phyloP scores from a whole-genome alignment of 1,140 invertebrate genomes.

The Euwallacea fornicatus region DNA sequence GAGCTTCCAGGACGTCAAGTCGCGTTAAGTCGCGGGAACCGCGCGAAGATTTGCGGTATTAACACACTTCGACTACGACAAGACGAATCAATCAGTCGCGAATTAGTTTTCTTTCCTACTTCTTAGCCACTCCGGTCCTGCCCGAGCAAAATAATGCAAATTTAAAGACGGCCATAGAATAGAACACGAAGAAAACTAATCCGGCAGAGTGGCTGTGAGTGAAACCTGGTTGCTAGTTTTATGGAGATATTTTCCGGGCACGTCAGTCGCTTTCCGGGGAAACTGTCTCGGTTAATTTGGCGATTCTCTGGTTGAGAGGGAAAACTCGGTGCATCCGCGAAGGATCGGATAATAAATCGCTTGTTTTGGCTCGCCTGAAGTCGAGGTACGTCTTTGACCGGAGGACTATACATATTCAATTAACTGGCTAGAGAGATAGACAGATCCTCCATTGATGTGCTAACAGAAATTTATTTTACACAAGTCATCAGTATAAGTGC shows the following conservation, averaged over 20 bases:
- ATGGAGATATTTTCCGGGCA: conserved; percentile 21
- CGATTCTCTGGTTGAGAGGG: not conserved
- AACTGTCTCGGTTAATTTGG: conserved; percentile 24
- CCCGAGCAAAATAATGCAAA: conserved; percentile 14
- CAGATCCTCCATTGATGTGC: too few relatives aligned
- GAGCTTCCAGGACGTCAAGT: conserved; percentile 8
- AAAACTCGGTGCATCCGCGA: too few relatives aligned
- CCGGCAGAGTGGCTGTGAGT: conserved; percentile 23
- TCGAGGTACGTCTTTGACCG: too few relatives aligned
- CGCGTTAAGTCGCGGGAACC: conserved; percentile 5
- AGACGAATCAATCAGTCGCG: not conserved
- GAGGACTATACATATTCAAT: too few relatives aligned
- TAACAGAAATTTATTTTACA: too few relatives aligned
- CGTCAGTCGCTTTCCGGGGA: conserved; percentile 1
- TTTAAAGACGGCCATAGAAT: conserved; percentile 16
- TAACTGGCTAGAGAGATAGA: too few relatives aligned
- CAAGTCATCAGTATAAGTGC: too few relatives aligned
- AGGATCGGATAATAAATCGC: too few relatives aligned
- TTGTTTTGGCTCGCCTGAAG: too few relatives aligned
- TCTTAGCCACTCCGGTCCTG: not conserved
- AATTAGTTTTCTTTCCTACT: not conserved
- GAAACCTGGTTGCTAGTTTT: conserved; percentile 22
- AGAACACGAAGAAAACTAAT: conserved; percentile 31
- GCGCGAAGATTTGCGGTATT: conserved; percentile 7
- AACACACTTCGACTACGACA: not conserved